Base-by-base conservation (phyloP, 2,888 invertebrate species). In the Tridacna crocea region DNA sequence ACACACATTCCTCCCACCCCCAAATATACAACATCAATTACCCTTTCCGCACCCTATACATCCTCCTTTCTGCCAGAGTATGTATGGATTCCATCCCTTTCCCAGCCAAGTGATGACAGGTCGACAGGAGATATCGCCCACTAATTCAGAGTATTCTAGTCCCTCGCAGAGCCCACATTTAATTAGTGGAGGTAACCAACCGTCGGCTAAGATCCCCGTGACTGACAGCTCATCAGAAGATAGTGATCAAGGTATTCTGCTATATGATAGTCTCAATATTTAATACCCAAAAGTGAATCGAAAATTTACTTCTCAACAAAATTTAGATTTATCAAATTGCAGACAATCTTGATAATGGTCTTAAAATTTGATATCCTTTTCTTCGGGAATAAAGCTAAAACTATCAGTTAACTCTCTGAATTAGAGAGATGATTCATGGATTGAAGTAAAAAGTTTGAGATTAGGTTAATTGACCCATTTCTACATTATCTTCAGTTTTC, bases 151-250 rank as follows among this genome's bases (percentile, higher is more conserved):
- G 79, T 82, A 86, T 72, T 91, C 90, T 55, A 91, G 91, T 78
- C 91, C 91, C 48, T 88, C 90, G 0, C 86, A 83, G 2, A 91
- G 90, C 76, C 92, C 92, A 12, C 72, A 88, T 60, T 48, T 81
- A 22, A 79, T 77, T 15, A 68, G 19, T 3, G 48, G 48, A 51
- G 58, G 51, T 60, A 78, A 76, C 17, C 26, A 70, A 15, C 36
- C 68, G 46, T 68, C 72, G 47, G 48, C 27, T 17, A 66, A 66
- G 46, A 66, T 77, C n/a, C 72, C 51, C 1, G 73, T 47, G 13
- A 63, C 83, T 1, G 90, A 90, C 65, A 89, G 89, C 66, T 89
- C 89, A 12, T 91, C 91, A 46, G 90, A 90, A 74, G 90, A 91
- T 47, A 89, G 84, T 80, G 89, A 89, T 46, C 85, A 86, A 87